These are phyloP conservation scores for Agrilus planipennis DNA, from an alignment of 1,140 invertebrate species.

Conservation along the genomic window DNA sequence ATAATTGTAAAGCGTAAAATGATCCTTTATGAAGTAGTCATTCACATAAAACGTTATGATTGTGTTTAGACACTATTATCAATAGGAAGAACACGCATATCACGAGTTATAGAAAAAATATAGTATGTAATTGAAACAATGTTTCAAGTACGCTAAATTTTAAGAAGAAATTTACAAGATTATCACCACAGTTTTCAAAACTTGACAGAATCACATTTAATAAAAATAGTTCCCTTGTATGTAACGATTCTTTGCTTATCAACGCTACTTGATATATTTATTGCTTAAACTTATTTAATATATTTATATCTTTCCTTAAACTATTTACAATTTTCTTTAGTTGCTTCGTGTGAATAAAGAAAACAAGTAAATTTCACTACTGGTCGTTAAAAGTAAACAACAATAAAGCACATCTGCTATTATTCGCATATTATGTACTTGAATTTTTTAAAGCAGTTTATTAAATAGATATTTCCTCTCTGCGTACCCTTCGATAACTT, in stretches of 20 bases:
- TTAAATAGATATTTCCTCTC: no score
- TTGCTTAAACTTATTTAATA: neutral
- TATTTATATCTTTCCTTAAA: no score
- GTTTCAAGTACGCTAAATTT: conserved; percentile 7
- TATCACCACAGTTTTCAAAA: conserved; percentile 2
- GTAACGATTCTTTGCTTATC: conserved; percentile 5
- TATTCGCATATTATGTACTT: no score
- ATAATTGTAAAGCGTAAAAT: conserved; percentile 6
- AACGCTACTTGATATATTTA: neutral
- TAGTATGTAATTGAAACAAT: conserved; percentile 6
- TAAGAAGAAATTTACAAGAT: conserved; percentile 1
- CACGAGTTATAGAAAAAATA: conserved; percentile 14
- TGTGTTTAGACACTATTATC: conserved; percentile 9
- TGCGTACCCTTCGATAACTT: no score
- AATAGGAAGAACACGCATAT: conserved; percentile 13
- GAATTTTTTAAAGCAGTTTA: no score
- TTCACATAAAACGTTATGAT: conserved; percentile 11
- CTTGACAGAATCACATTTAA: conserved; percentile 5
- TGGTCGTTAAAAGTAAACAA: no score
- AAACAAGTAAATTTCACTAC: no score
- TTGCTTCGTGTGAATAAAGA: no score
- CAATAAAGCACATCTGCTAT: no score
- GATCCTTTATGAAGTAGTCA: conserved; percentile 4
- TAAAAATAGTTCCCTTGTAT: conserved; percentile 3
- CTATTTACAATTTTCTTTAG: no score